A percentile compares a stretch with the other conserved stretches of the same genome.
phyloP scores from a whole-genome alignment of 2,797 vertebrate species.

The Sitta carolinensis region DNA sequence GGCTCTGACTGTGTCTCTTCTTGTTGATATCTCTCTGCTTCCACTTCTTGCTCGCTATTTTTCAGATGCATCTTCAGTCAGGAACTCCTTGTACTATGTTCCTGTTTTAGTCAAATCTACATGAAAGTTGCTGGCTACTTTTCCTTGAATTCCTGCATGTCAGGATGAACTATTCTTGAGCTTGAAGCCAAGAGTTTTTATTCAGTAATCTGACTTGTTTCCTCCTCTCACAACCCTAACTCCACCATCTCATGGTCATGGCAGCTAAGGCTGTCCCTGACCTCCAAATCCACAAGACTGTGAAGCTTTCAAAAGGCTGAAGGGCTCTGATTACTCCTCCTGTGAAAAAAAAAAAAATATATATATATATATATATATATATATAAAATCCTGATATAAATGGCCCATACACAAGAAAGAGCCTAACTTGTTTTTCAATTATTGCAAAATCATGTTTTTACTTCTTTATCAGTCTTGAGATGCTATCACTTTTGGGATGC shows the following conservation, averaged over 20 bases:
- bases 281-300: background rate
- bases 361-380: too few relatives aligned
- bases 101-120: background rate
- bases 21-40: background rate
- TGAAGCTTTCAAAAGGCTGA: background rate
- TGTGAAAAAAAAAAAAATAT: background rate
- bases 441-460: background rate
- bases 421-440: background rate
- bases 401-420: background rate
- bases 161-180: background rate
- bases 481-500: background rate
- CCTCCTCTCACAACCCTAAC: background rate
- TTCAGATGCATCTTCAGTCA: background rate
- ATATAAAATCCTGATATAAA: background rate
- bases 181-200: background rate
- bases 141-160: background rate
- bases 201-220: background rate
- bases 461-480: background rate
- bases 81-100: background rate
- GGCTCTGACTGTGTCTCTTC: background rate
- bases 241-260: background rate
- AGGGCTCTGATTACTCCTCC: background rate
- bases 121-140: background rate
- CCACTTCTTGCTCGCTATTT: background rate
- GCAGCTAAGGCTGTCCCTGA: background rate